Base-by-base conservation (phyloP, 2,888 invertebrate genomes). In the Pseudococcus jackbeardsleyi region DNA sequence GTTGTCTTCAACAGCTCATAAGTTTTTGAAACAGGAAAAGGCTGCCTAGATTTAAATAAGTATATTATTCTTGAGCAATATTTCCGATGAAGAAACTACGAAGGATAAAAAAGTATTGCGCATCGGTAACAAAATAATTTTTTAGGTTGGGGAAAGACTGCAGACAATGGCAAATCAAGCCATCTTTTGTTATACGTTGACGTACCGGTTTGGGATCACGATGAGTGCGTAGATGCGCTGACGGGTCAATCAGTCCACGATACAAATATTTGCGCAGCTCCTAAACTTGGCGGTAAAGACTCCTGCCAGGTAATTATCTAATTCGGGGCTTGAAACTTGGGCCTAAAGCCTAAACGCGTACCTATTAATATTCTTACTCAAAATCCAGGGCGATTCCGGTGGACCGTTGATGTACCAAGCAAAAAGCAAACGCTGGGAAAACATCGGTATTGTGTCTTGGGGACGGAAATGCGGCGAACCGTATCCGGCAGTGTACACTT, bases 401-500 rank as follows among this genome's bases (percentile, higher is more conserved):
- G 97, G 97, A 0, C 97, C 97, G 0, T 91, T 97, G 59, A 93
- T 96, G 92, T 93, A 95, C 90, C 95, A 95, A 91, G 92, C 96
- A 91, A 39, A 17, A 0, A 92, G 94, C 0, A 94, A 95, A 84
- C 79, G 88, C 2, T 97, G 96, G 96, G 93, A 95, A 0, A 93
- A 93, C 50, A 93, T 96, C 79, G 97, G 97, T 0, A 93, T 97
- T 88, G 97, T 97, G 0, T 96, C 96, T 0, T 97, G 96, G 96
- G 97, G 97, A 12, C 93, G 96, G 64, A 93, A 95, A 4, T 97
- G 97, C 91, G 96, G 96, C 0, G 94, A 95, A 90, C 93, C 94
- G 19, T 94, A 93, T 85, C 97, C 97, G 0, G 97, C 97, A 0
- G 93, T 97, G 46, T 97, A 97, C 91, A 95, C 96, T 1, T 93